These are phyloP conservation scores for Malurus cyaneus DNA, from an alignment of 2,113 vertebrate species.

Conservation along the genomic window DNA sequence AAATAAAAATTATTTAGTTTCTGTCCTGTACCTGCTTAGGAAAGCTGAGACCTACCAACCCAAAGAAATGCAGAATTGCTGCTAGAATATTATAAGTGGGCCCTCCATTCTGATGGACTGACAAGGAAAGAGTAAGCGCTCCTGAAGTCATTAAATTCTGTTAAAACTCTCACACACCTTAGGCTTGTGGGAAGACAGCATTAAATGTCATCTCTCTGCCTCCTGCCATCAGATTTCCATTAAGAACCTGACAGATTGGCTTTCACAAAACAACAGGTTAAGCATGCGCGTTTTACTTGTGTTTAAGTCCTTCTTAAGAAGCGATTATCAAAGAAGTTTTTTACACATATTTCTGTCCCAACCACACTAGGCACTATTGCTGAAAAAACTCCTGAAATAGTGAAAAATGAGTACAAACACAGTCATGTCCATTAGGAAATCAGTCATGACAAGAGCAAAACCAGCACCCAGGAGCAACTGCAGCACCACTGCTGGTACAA, in stretches of 20 bases:
- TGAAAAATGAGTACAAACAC: not conserved
- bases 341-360: not conserved
- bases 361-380: not conserved
- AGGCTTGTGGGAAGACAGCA: not conserved
- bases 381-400: rapidly evolving
- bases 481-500: not conserved
- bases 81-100: not conserved
- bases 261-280: not conserved
- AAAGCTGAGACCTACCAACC: not conserved
- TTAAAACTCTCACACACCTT: not conserved
- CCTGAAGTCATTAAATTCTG: not conserved
- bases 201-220: not conserved
- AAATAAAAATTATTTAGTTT: not conserved
- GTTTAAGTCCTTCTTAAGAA: not conserved
- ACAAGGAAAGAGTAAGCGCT: not conserved
- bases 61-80: not conserved
- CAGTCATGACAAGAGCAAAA: not conserved
- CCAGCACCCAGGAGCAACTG: rapidly evolving
- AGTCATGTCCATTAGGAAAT: not conserved
- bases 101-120: not conserved
- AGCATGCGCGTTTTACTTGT: not conserved
- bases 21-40: not conserved
- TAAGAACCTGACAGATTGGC: not conserved
- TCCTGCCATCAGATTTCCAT: not conserved
- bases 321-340: not conserved